Base-by-base conservation (phyloP, 2,797 vertebrate species). In the Syncerus caffer region DNA sequence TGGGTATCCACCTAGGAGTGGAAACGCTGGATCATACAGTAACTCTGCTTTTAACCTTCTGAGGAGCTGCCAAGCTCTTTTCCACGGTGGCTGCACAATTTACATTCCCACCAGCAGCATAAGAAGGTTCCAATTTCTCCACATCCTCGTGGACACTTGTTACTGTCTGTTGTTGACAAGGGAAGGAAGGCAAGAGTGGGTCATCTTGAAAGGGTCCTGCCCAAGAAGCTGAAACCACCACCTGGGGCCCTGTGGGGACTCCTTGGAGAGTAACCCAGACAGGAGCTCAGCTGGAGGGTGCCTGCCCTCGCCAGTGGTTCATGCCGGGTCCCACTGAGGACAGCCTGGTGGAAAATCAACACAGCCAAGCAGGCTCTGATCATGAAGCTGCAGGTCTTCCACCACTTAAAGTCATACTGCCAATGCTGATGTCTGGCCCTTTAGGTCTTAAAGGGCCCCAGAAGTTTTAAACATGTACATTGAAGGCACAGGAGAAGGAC, bases 401-500 rank as follows among this genome's bases (percentile, higher is more conserved):
- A 11, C 23, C 11, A 12, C 85, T 19, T 85, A 17, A 19, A 1
- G 6, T 21, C 7, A 0, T 42, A 6, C 4, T 8, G 14, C 4
- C 6, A 15, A 53, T 31, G 58, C 45, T 60, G 7, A 19, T 38
- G 1, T 25, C 67, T 47, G 25, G 58, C 17, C 6, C 45, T 95
- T 71, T 85, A 34, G 76, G 19, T 55, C 51, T 16, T 80, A 80
- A 83, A 91, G 53, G 34, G 15, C 25, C 17, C 38, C 79, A 23
- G 21, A 74, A 50, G 51, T 47, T 16, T 38, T 53, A 50, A 67
- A 51, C 0, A 1, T 7, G n/a, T 47, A 16, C 3, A 2, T 2
- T 4, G 7, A 14, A 31, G 31, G 2, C 34, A 5, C 13, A 47
- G 23, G 13, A 16, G 4, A 55, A 27, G 11, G 57, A 80, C 53